Evolutionary conservation across 2,113 vertebrate genomes (phyloP).

Genomic region (Chionomys nivalis): DNA sequence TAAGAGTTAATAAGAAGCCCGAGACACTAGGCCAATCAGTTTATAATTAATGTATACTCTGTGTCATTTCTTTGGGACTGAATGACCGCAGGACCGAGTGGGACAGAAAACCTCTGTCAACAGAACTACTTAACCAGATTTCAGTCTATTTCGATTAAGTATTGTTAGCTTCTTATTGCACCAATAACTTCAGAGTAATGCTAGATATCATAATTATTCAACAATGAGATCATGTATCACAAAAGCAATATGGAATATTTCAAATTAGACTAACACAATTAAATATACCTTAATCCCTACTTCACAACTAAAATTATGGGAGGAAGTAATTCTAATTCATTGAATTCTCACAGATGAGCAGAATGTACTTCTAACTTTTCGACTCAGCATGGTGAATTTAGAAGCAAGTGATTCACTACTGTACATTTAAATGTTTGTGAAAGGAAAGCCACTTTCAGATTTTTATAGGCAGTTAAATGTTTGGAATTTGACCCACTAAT

Average conservation of each 20-base stretch:
- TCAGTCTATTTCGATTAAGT: neutral
- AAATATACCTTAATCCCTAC: neutral
- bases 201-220: neutral
- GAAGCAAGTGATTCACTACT: neutral
- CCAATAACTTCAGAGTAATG: neutral
- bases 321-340: slow-evolving; percentile 3
- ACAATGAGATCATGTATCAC: neutral
- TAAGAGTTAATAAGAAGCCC: too few species aligned
- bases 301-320: slow-evolving; percentile 13
- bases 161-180: neutral
- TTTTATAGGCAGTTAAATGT: neutral
- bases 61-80: too few species aligned
- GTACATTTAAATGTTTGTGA: slow-evolving; percentile 30
- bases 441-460: neutral
- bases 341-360: neutral
- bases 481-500: neutral
- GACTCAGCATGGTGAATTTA: neutral
- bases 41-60: too few species aligned
- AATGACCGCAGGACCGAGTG: too few species aligned
- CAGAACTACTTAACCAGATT: neutral
- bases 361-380: neutral
- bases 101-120: too few species aligned
- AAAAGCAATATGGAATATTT: neutral
- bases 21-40: too few species aligned
- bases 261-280: neutral